phyloP scores from a whole-genome alignment of 92 coral and sea anemone genomes.

The Virgularia gustaviana region DNA sequence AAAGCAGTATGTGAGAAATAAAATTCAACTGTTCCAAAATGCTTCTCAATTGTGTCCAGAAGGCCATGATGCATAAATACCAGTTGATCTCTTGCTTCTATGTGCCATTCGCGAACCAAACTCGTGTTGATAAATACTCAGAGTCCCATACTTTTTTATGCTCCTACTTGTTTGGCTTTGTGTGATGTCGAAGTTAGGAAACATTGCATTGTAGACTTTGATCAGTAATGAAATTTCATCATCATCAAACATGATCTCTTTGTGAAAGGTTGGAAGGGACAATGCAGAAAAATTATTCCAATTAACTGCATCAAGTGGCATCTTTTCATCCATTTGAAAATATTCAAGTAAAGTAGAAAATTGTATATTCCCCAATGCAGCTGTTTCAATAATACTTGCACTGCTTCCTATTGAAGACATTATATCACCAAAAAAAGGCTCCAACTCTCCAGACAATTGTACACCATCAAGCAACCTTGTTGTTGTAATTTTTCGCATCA shows the following conservation, averaged over 20 bases:
- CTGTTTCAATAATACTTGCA: neutral
- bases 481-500: slow-evolving; percentile 34
- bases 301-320: neutral
- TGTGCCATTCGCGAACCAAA: slow-evolving; percentile 12
- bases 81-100: slow-evolving; percentile 7
- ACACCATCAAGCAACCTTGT: slow-evolving; percentile 25
- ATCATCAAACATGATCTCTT: neutral
- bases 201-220: neutral
- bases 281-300: slow-evolving; percentile 5
- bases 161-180: too few species aligned
- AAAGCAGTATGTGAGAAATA: slow-evolving; percentile 44
- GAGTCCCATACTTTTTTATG: slow-evolving; percentile 2
- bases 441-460: slow-evolving; percentile 1
- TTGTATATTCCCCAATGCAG: neutral
- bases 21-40: slow-evolving; percentile 17
- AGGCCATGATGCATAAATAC: slow-evolving; percentile 14
- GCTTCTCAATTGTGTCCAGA: slow-evolving; percentile 3
- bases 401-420: neutral
- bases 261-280: slow-evolving; percentile 1
- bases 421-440: slow-evolving; percentile 16
- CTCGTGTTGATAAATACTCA: neutral
- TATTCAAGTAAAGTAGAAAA: neutral
- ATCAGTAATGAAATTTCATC: neutral
- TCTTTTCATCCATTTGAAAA: neutral
- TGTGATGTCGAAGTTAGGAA: too few species aligned